Percentiles rank a stretch among this genome's conserved stretches.
Conservation (phyloP, 2,797 vertebrate species). For the Huso huso region DNA sequence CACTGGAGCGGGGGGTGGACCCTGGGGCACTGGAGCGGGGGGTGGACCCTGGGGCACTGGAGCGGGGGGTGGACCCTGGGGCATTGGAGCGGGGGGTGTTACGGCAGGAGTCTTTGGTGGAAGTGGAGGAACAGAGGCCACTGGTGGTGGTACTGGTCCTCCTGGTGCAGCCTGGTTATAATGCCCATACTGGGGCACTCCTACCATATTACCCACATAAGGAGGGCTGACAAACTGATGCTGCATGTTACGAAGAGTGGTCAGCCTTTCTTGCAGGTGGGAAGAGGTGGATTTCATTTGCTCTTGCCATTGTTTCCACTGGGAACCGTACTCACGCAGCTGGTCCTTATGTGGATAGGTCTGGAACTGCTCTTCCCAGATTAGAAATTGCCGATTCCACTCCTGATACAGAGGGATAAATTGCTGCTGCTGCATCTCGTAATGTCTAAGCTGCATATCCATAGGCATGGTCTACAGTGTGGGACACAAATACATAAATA, state of each 20-base stretch:
- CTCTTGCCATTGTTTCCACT: conserved; percentile 96
- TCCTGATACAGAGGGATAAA: conserved; percentile 82
- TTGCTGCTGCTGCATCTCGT: conserved; percentile 83
- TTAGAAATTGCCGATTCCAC: conserved; percentile 79
- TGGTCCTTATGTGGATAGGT: conserved; percentile 94
- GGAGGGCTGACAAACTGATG: conserved; percentile 47
- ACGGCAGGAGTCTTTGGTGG: conserved; percentile 29
- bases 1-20: too few species aligned
- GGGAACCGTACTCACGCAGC: conserved; percentile 85
- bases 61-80: conserved; percentile 27
- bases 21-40: too few species aligned
- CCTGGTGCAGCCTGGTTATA: conserved; percentile 57
- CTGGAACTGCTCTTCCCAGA: conserved; percentile 90
- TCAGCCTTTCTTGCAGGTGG: conserved; percentile 81
- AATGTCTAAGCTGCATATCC: conserved; percentile 84
- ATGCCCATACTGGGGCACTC: conserved; percentile 64
- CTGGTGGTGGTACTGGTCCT: conserved; percentile 48
- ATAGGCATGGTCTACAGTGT: conserved; percentile 73
- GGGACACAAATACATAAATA: conserved; percentile 13
- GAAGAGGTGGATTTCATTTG: conserved; percentile 88
- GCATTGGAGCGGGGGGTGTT: conserved; percentile 36
- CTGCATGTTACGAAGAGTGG: conserved; percentile 72
- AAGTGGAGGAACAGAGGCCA: conserved; percentile 34
- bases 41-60: too few species aligned
- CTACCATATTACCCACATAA: conserved; percentile 62